These are phyloP conservation scores for Choreutis nemorana DNA, from an alignment of 2,888 invertebrate genomes.

Conservation along the genomic window DNA sequence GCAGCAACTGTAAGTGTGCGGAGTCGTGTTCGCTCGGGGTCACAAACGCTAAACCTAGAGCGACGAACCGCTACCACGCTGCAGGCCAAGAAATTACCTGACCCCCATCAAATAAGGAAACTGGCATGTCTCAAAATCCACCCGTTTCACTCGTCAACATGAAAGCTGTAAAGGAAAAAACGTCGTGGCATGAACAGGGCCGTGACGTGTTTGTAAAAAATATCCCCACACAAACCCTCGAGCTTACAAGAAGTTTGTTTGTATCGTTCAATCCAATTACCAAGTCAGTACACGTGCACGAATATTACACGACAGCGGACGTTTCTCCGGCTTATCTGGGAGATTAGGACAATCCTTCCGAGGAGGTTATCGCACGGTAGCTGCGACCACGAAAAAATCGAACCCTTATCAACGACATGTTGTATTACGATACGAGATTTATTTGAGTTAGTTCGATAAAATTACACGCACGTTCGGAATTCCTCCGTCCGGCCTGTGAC, in stretches of 20 bases:
- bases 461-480: too few relatives aligned
- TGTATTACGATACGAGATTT: constrained; percentile 41
- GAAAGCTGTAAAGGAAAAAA: constrained; percentile 29
- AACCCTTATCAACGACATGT: constrained; percentile 33
- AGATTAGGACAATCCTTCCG: constrained; percentile 36
- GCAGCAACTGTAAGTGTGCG: too few relatives aligned
- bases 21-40: constrained; percentile 1
- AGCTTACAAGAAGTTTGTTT: constrained; percentile 27
- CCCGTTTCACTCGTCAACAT: constrained; percentile 43
- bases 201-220: constrained; percentile 53
- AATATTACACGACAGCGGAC: constrained; percentile 21
- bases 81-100: background rate
- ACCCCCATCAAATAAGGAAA: too few relatives aligned
- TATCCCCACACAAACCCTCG: constrained; percentile 22
- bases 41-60: background rate
- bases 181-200: constrained; percentile 19
- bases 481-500: too few relatives aligned
- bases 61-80: background rate
- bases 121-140: constrained; percentile 28
- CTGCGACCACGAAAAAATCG: constrained; percentile 33
- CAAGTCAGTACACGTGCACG: constrained; percentile 36
- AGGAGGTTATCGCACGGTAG: constrained; percentile 53
- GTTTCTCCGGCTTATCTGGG: constrained; percentile 39
- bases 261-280: constrained; percentile 38
- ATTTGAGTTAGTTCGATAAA: too few relatives aligned